Base-by-base conservation (phyloP, 2,113 vertebrate genomes). In the Coptodon rendalli region DNA sequence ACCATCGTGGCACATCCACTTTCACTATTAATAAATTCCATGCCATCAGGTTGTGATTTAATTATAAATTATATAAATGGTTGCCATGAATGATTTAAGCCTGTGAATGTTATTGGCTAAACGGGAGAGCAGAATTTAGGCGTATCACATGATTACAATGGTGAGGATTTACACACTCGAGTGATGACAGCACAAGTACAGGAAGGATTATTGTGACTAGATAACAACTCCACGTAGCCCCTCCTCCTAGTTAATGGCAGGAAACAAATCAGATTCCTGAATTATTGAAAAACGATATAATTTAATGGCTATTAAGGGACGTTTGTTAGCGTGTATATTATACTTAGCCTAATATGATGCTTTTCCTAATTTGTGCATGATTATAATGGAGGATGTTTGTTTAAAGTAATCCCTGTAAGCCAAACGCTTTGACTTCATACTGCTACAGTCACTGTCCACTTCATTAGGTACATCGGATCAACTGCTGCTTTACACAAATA, bases 11-110 rank as follows among this genome's bases (percentile, higher is more conserved):
- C 96, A 96, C 96, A 95, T 96, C 95, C 96, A 95, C 96, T 96
- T 97, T 98, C 97, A 97, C 97, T 96, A 96, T 96, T 96, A 97
- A 98, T 98, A 97, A 97, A 97, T 98, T 98, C 97, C 97, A 95
- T 95, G 95, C 94, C 97, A 96, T 97, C 96, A 93, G 93, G 53
- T 96, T 95, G 96, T 97, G 96, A 97, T 97, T 97, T 98, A 97
- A 97, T 98, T 97, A 97, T 97, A 95, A 96, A 97, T 97, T 97
- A 97, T 97, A 96, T 96, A 97, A 97, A 97, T 95, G 94, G 89
- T 91, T 95, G 96, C 94, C 94, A 97, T 97, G 96, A 97, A 97
- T 97, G 95, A 97, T 97, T 97, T 96, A 94, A 82, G 63, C 81
- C 93, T 63, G 94, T 95, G 94, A 95, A 92, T 94, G 95, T 95